Base-by-base conservation (phyloP, 2,797 vertebrate species). In the Kryptopterus vitreolus region DNA sequence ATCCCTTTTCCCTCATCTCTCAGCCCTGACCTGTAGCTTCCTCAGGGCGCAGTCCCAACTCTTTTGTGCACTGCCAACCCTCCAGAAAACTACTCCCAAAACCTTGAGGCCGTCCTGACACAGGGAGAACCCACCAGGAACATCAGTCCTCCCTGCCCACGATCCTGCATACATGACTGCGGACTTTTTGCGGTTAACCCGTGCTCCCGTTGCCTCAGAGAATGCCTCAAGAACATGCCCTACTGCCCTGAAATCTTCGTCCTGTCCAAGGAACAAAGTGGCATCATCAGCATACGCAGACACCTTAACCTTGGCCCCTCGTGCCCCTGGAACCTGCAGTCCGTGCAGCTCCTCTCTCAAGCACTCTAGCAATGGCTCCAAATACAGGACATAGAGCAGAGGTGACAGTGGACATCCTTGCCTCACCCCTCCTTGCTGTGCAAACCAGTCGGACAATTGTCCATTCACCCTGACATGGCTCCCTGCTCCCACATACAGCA, bases 351-450 rank as follows among this genome's bases (percentile, higher is more conserved):
- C 72, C 1, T 9, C 1, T 10, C 61, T n/a, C 0, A 86, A 3
- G 0, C 12, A 2, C 0, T 48, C 18, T 3, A 0, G 59, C 48
- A 4, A 48, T 0, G 74, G 82, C 26, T 86, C 80, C 8, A 84
- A n/a, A 20, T n/a, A 82, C 8, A 82, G 1, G 62, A 9, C 57
- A 53, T 66, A 86, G 0, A 86, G 48, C 4, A 86, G 6, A 0
- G 80, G 74, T 0, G 77, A 86, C 0, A 82, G 24, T 0, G 55
- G 77, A 20, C 82, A 86, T 0, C 85, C 82, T 24, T 84, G 82
- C 10, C 78, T 13, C 0, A 82, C 62, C 50, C 80, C 82, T 0
- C 78, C 57, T 10, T 8, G 2, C 80, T 82, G 82, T 10, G 16
- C 3, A 0, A 82, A 16, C 8, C 10, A 0, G 11, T 15, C 29